Percentiles rank a stretch among this genome's conserved stretches.
These are phyloP conservation scores for Rhynchonycteris naso DNA, from an alignment of 2,797 vertebrate genomes.

Conservation along the genomic window DNA sequence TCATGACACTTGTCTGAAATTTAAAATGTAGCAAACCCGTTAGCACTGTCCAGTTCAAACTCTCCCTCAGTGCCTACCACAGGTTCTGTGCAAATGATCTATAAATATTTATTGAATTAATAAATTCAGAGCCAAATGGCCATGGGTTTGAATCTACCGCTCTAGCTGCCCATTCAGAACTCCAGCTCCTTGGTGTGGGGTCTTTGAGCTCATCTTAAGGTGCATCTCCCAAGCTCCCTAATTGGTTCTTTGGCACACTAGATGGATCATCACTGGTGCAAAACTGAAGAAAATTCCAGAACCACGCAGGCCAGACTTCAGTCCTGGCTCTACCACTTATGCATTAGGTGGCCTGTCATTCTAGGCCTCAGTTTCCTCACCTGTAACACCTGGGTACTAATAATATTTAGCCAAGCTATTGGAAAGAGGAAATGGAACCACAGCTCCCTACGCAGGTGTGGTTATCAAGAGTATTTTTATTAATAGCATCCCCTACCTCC, in stretches of 20 bases:
- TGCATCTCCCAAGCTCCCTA: too few species aligned
- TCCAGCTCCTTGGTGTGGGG: background rate
- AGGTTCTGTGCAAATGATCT: background rate
- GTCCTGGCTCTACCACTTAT: fast-evolving
- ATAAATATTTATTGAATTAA: too few species aligned
- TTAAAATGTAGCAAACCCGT: background rate
- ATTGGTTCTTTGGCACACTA: background rate
- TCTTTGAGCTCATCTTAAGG: background rate
- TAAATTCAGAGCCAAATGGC: background rate
- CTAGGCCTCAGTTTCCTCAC: background rate
- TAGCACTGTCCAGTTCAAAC: background rate
- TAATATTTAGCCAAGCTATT: background rate
- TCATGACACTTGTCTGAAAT: background rate
- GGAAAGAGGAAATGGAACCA: background rate
- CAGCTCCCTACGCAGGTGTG: background rate
- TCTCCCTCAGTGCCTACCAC: background rate
- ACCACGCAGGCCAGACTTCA: background rate
- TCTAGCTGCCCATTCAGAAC: background rate
- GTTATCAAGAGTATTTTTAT: background rate
- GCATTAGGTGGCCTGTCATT: background rate
- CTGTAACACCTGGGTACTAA: background rate
- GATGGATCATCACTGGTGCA: background rate
- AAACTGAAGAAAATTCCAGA: background rate
- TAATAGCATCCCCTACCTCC: fast-evolving
- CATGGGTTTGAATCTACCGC: too few species aligned